Conservation (phyloP, 2,113 vertebrate species). For the Morphnarchus princeps region DNA sequence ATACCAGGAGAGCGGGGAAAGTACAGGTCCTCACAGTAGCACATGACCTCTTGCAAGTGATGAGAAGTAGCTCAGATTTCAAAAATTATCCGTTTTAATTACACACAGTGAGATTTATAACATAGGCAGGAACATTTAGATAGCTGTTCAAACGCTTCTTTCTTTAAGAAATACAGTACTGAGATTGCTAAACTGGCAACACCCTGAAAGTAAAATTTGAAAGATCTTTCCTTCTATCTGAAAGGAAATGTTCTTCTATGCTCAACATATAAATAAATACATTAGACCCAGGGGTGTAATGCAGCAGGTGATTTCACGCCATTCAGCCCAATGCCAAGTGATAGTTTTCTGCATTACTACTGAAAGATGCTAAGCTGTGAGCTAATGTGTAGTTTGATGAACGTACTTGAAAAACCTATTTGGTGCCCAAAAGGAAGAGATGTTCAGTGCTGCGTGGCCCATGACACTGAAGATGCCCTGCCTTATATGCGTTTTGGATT, state of each 20-base stretch:
- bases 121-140: background rate
- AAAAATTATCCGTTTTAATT: background rate
- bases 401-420: background rate
- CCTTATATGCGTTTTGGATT: background rate
- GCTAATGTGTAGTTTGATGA: background rate
- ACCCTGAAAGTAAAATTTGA: background rate
- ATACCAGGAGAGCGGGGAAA: background rate
- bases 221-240: background rate
- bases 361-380: background rate
- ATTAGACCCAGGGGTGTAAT: background rate
- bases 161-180: background rate
- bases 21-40: background rate
- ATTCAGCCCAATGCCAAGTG: background rate
- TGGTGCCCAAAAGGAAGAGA: background rate
- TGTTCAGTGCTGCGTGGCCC: background rate
- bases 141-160: background rate
- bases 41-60: background rate
- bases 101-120: background rate
- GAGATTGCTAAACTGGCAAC: background rate
- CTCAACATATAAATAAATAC: background rate
- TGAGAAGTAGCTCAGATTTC: background rate
- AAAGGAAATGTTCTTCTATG: background rate
- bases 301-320: background rate
- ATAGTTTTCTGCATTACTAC: background rate
- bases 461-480: background rate